phyloP scores from a whole-genome alignment of 2,797 vertebrate species.

The Gymnopithys bicolor region DNA sequence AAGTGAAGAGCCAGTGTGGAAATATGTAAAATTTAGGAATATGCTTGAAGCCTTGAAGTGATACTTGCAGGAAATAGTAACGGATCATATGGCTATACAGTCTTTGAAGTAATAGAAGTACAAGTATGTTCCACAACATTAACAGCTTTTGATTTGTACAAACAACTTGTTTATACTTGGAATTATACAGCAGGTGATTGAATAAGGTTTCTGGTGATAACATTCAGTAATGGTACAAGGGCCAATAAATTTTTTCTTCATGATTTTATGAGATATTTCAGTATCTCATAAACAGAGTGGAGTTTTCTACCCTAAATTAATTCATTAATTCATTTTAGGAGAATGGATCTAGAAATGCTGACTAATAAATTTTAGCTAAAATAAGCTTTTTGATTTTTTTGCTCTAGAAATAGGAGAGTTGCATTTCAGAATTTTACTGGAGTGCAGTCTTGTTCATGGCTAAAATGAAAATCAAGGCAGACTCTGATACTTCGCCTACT shows the following conservation, averaged over 20 bases:
- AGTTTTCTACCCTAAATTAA: background rate
- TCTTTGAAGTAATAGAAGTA: background rate
- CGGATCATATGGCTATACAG: background rate
- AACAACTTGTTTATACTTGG: background rate
- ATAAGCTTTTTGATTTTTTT: background rate
- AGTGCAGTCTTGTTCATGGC: background rate
- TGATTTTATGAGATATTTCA: background rate
- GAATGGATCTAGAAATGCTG: background rate
- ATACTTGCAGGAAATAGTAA: background rate
- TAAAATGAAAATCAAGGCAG: background rate
- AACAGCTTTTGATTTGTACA: conserved; percentile 30
- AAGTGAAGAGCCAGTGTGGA: background rate
- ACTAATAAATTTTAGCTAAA: background rate
- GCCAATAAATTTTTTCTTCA: background rate
- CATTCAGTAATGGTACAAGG: background rate
- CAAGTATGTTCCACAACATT: background rate
- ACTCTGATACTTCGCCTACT: background rate
- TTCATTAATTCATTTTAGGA: background rate
- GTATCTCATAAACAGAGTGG: background rate
- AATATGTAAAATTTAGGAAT: background rate
- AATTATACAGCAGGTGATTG: background rate
- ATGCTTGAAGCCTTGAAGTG: background rate
- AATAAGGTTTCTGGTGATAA: background rate
- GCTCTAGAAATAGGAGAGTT: background rate
- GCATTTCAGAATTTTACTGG: background rate